phyloP scores from a whole-genome alignment of 2,113 vertebrate species.

The Sinocyclocheilus anshuiensis region DNA sequence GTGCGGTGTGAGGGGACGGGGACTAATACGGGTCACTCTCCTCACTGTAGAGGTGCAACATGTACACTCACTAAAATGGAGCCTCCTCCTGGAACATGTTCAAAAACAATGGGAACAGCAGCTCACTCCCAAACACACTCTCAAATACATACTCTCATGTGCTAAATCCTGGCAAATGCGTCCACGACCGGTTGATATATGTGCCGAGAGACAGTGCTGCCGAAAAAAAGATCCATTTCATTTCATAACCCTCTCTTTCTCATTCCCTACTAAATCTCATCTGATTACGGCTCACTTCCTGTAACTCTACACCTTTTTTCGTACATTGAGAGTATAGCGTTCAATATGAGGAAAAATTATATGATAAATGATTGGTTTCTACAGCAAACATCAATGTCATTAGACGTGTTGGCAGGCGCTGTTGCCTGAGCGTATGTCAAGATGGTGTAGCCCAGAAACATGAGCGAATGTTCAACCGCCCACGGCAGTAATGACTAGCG shows the following conservation, averaged over 20 bases:
- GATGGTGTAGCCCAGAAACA: background rate
- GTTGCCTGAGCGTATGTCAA: background rate
- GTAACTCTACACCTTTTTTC: background rate
- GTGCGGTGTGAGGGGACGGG: background rate
- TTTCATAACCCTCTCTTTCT: constrained; percentile 26
- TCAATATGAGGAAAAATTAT: too few relatives aligned
- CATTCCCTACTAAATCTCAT: constrained; percentile 1
- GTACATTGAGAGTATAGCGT: too few relatives aligned
- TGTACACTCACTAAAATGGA: background rate
- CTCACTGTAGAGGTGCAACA: constrained; percentile 10
- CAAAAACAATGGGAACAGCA: constrained; percentile 4
- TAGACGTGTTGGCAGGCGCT: background rate
- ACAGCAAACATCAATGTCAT: background rate
- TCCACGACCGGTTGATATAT: constrained; percentile 35
- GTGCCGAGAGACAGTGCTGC: constrained; percentile 22
- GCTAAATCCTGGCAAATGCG: constrained; percentile 5
- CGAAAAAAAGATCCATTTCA: constrained; percentile 47
- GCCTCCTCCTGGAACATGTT: background rate
- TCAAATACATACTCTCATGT: background rate
- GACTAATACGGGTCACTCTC: background rate
- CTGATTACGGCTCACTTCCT: background rate
- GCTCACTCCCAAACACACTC: constrained; percentile 11
- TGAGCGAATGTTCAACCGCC: background rate
- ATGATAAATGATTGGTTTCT: background rate
- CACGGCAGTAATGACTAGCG: constrained; percentile 10